These are phyloP conservation scores for Sericinus montela DNA, from an alignment of 2,888 invertebrate species.

Conservation along the genomic window DNA sequence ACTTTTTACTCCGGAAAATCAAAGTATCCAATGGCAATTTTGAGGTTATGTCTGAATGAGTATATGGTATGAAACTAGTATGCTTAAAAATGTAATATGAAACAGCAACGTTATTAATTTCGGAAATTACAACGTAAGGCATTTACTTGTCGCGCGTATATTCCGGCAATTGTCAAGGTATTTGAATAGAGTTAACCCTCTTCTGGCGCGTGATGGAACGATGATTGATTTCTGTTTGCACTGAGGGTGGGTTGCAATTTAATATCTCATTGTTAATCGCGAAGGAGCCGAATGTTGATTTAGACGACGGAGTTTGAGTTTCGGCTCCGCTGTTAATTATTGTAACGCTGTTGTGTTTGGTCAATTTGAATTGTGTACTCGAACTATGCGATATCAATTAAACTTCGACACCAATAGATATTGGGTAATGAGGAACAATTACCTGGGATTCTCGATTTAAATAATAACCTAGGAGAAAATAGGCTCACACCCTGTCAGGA, in stretches of 20 bases:
- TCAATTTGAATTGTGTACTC: constrained; percentile 36
- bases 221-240: constrained; percentile 78
- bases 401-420: not conserved
- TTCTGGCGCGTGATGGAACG: constrained; percentile 57
- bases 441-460: no score
- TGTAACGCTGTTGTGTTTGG: constrained; percentile 57
- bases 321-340: constrained; percentile 55
- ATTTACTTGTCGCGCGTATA: constrained; percentile 42
- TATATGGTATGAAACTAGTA: no score
- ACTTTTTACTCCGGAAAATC: no score
- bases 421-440: not conserved
- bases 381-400: constrained; percentile 14
- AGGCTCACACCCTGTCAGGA: no score
- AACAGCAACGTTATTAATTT: no score
- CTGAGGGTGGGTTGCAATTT: constrained; percentile 59
- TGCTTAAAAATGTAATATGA: no score
- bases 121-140: not conserved
- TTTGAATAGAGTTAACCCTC: constrained; percentile 73
- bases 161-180: constrained; percentile 42
- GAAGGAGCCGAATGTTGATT: constrained; percentile 45
- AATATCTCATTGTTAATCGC: constrained; percentile 77
- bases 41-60: no score
- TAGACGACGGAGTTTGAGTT: constrained; percentile 37
- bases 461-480: no score
- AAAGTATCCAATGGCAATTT: no score